phyloP scores from a whole-genome alignment of 2,888 invertebrate species.

The Eupithecia dodoneata region DNA sequence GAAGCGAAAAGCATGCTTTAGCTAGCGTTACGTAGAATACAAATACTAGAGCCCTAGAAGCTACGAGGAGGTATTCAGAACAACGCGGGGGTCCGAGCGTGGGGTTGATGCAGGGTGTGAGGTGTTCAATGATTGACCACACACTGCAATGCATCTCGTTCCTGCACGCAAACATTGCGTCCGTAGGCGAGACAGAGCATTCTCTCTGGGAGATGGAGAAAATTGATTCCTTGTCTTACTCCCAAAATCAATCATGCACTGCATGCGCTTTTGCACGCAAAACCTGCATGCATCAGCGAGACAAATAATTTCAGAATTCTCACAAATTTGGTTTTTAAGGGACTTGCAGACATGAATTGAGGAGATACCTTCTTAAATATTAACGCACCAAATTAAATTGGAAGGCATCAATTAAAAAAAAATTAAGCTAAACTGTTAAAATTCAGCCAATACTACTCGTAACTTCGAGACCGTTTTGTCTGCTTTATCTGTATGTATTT shows the following conservation, averaged over 20 bases:
- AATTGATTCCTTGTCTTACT: background rate
- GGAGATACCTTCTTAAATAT: no score
- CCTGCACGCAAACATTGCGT: background rate
- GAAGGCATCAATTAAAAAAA: no score
- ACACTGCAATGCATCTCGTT: conserved; percentile 5
- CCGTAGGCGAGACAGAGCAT: background rate
- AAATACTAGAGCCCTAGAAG: conserved; percentile 22
- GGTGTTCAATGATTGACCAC: background rate
- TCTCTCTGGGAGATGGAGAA: background rate
- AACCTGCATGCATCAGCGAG: background rate
- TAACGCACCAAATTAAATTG: no score
- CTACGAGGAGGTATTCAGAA: conserved; percentile 3
- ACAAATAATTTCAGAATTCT: background rate
- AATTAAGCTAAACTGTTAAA: no score
- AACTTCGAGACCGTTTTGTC: no score
- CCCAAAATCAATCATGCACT: background rate
- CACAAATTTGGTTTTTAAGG: no score
- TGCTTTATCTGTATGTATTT: no score
- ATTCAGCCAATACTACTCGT: no score
- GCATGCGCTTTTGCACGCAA: background rate
- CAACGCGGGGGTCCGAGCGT: background rate
- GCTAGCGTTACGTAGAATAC: conserved; percentile 18
- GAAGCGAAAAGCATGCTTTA: conserved; percentile 8
- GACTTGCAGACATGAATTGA: no score
- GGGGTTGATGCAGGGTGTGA: background rate